phyloP scores from a whole-genome alignment of 2,113 vertebrate species.

The Notiomystis cincta region DNA sequence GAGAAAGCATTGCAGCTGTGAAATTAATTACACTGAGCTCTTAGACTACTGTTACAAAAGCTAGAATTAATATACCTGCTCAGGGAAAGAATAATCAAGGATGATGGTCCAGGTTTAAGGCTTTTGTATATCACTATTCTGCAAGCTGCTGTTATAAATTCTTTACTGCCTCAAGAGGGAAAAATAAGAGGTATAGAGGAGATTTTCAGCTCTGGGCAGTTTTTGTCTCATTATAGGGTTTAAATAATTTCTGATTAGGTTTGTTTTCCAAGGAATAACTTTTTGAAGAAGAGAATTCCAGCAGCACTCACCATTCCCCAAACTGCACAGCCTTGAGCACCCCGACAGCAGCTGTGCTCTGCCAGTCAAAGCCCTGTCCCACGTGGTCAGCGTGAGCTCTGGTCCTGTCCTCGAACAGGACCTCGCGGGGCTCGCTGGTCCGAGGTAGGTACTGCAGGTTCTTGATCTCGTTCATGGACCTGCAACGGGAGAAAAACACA shows the following conservation, averaged over 20 bases:
- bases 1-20: neutral
- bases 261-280: neutral
- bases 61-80: neutral
- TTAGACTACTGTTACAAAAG: neutral
- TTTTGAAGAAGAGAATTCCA: no score
- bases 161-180: neutral
- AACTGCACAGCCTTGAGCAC: constrained; percentile 97
- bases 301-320: constrained; percentile 85
- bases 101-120: neutral
- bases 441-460: constrained; percentile 97
- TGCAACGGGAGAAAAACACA: neutral
- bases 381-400: constrained; percentile 95
- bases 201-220: neutral
- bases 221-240: neutral
- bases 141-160: neutral
- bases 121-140: neutral
- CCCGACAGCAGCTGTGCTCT: constrained; percentile 95
- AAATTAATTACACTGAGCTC: neutral
- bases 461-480: constrained; percentile 98
- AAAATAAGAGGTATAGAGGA: neutral
- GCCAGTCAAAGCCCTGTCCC: constrained; percentile 98
- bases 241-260: neutral
- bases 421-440: constrained; percentile 92
- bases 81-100: neutral
- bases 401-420: constrained; percentile 95